Conservation (phyloP, 2,888 invertebrate species). For the Taenaris catops region DNA sequence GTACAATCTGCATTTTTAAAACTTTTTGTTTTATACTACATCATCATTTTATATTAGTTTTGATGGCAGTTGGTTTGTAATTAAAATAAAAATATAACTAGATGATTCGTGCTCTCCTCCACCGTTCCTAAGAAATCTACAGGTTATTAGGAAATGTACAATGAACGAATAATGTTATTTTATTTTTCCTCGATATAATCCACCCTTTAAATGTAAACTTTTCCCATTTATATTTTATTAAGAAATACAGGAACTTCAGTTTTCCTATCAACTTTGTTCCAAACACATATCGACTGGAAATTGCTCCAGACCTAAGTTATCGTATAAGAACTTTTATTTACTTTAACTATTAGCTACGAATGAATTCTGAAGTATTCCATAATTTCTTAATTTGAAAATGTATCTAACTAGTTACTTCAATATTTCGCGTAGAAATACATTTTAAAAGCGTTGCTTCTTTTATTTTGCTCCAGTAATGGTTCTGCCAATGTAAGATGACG, state of each 20-base stretch:
- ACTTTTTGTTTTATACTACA: no score
- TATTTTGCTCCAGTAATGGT: no score
- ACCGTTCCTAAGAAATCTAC: no score
- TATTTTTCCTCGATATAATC: constrained; percentile 24
- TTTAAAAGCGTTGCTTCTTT: no score
- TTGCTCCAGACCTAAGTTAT: constrained; percentile 35
- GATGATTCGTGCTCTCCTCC: no score
- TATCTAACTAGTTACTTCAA: background rate
- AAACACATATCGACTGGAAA: constrained; percentile 55
- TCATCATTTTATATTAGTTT: no score
- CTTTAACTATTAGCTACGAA: constrained; percentile 23
- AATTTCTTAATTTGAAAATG: constrained; percentile 1
- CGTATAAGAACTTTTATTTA: constrained; percentile 29
- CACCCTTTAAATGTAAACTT: constrained; percentile 41
- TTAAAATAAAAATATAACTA: no score
- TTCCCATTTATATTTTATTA: constrained; percentile 64
- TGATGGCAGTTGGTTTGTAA: no score
- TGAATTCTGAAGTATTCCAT: constrained; percentile 6
- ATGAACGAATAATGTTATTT: constrained; percentile 4
- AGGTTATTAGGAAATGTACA: no score
- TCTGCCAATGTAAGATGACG: no score
- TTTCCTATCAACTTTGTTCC: constrained; percentile 56
- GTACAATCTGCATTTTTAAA: no score
- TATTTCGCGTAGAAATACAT: no score
- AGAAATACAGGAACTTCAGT: constrained; percentile 59